phyloP scores from a whole-genome alignment of 2,888 invertebrate genomes.

The Drosophila austrosaltans region DNA sequence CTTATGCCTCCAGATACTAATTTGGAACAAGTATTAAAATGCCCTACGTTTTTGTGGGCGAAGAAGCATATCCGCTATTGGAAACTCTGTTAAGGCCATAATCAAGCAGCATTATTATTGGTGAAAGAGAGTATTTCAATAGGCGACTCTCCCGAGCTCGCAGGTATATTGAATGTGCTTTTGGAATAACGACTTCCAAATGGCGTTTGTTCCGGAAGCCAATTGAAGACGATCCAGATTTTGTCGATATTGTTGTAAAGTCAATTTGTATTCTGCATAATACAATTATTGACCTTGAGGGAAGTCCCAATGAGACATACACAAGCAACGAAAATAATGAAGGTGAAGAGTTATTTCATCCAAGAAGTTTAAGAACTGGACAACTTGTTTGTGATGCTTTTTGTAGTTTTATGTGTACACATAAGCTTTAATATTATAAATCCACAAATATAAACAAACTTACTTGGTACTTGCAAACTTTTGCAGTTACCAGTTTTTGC shows the following conservation, averaged over 20 bases:
- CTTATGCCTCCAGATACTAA: constrained; percentile 10
- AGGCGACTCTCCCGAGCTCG: constrained; percentile 12
- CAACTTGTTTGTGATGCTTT: background rate
- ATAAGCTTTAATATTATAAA: background rate
- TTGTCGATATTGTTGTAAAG: constrained; percentile 18
- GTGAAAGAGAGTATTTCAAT: constrained; percentile 7
- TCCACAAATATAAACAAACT: background rate
- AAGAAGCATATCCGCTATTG: constrained; percentile 9
- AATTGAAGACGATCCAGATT: constrained; percentile 14
- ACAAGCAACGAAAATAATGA: too few relatives aligned
- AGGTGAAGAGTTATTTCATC: too few relatives aligned
- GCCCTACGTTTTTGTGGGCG: constrained; percentile 18
- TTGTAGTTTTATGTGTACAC: constrained; percentile 13
- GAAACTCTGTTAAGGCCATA: constrained; percentile 16
- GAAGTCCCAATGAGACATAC: background rate
- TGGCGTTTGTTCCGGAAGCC: constrained; percentile 14
- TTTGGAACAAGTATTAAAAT: constrained; percentile 12
- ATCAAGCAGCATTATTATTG: constrained; percentile 5
- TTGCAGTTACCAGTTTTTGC: background rate
- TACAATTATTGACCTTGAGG: constrained; percentile 9
- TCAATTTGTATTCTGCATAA: constrained; percentile 24
- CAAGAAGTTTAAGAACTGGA: too few relatives aligned
- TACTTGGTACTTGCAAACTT: constrained; percentile 6
- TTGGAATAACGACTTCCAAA: constrained; percentile 5
- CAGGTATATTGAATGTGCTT: constrained; percentile 9